phyloP scores from a whole-genome alignment of 2,888 invertebrate species.

The Smittia aterrima region DNA sequence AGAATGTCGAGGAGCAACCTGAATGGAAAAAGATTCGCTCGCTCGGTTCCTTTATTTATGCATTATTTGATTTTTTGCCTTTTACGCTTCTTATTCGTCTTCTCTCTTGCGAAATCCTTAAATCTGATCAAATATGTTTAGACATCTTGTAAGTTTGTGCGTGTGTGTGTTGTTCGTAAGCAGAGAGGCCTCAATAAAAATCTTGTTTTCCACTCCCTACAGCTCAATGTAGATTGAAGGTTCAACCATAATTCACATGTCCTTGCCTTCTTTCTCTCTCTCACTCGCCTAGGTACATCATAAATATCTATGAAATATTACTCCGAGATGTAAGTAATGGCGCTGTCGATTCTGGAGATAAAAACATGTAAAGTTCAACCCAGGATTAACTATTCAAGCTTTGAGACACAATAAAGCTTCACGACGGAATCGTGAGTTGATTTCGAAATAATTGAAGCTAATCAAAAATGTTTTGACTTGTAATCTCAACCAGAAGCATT shows the following conservation, averaged over 20 bases:
- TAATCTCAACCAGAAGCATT: too few species aligned
- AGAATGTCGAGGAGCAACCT: background rate
- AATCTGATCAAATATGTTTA: background rate
- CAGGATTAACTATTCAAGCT: too few species aligned
- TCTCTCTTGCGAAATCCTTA: background rate
- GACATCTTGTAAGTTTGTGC: background rate
- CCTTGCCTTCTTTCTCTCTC: background rate
- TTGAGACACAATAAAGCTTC: too few species aligned
- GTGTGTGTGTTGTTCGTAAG: background rate
- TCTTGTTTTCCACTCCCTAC: constrained; percentile 2
- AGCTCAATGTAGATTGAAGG: background rate
- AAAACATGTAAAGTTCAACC: too few species aligned
- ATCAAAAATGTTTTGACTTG: too few species aligned
- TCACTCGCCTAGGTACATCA: background rate
- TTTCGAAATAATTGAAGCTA: too few species aligned
- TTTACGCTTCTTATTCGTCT: background rate
- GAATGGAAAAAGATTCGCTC: background rate
- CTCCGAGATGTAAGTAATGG: background rate
- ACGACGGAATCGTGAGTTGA: too few species aligned
- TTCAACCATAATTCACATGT: background rate
- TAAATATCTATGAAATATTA: constrained; percentile 4
- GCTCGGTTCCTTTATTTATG: background rate
- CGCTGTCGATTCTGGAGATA: background rate
- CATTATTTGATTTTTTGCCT: constrained; percentile 11
- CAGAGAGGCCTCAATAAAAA: background rate